Percentiles rank a stretch among this genome's conserved stretches.
Evolutionary conservation across 2,797 vertebrate species (phyloP).

Genomic region (Diplodus puntazzo): DNA sequence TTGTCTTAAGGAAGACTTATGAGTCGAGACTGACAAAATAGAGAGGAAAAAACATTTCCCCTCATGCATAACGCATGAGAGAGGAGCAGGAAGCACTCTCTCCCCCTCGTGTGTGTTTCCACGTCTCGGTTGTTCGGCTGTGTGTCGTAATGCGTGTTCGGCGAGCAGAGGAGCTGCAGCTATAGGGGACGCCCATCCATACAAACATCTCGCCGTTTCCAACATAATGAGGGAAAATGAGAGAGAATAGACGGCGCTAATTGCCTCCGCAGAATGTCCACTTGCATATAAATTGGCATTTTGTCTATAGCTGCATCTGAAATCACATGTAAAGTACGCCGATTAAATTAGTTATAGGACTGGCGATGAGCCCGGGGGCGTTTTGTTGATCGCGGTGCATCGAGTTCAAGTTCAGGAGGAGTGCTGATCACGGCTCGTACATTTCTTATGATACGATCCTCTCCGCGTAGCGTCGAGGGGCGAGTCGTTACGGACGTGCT

Average conservation of each 20-base stretch:
- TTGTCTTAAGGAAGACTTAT: constrained; percentile 48
- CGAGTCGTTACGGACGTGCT: no score
- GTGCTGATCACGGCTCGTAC: background rate
- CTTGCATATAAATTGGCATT: constrained; percentile 39
- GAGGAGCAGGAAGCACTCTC: constrained; percentile 12
- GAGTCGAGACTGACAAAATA: constrained; percentile 36
- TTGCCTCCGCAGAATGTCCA: constrained; percentile 33
- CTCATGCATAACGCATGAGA: constrained; percentile 64
- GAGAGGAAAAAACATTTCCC: constrained; percentile 11
- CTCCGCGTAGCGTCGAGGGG: no score
- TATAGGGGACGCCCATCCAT: constrained; percentile 13
- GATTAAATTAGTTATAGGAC: background rate
- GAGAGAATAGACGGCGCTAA: constrained; percentile 44
- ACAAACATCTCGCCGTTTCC: constrained; percentile 50
- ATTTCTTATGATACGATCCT: no score
- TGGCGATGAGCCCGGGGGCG: background rate
- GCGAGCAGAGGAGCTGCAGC: constrained; percentile 28
- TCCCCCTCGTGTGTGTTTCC: background rate
- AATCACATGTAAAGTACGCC: background rate
- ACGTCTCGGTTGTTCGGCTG: constrained; percentile 46
- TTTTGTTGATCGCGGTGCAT: background rate
- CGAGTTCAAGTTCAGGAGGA: background rate
- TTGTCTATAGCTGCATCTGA: constrained; percentile 9
- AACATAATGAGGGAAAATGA: constrained; percentile 47
- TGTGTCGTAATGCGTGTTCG: constrained; percentile 44